phyloP scores from a whole-genome alignment of 1,140 invertebrate species.

The Kradibia gibbosae region DNA sequence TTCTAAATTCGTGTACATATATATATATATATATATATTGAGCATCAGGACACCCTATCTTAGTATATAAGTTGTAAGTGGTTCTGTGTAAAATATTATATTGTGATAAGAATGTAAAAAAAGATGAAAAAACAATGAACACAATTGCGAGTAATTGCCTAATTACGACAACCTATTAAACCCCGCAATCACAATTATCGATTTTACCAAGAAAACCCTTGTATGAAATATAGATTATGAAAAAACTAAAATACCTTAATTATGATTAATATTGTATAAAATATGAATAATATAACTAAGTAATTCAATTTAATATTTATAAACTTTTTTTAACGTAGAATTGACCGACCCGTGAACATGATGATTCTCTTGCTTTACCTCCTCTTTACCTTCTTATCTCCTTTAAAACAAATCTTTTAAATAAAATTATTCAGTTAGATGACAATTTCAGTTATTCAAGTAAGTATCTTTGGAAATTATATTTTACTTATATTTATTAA shows the following conservation, averaged over 20 bases:
- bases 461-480: no score
- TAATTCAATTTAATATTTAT: slow-evolving; percentile 67
- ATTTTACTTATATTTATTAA: no score
- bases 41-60: slow-evolving; percentile 46
- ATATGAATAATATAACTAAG: slow-evolving; percentile 70
- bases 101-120: slow-evolving; percentile 71
- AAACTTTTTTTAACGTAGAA: slow-evolving; percentile 21
- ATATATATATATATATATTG: slow-evolving; percentile 54
- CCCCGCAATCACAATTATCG: slow-evolving; percentile 57
- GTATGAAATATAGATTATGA: slow-evolving; percentile 68
- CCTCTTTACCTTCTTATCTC: neutral
- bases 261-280: slow-evolving; percentile 72
- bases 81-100: slow-evolving; percentile 70
- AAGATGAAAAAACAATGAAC: slow-evolving; percentile 39
- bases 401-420: neutral
- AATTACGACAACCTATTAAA: slow-evolving; percentile 57
- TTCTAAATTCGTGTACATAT: slow-evolving; percentile 58
- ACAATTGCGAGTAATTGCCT: slow-evolving; percentile 53
- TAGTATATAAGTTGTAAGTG: slow-evolving; percentile 66
- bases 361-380: slow-evolving; percentile 22
- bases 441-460: no score
- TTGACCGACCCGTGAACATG: neutral
- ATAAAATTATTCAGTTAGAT: no score
- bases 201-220: slow-evolving; percentile 64
- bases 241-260: slow-evolving; percentile 70